Evolutionary conservation across 2,113 vertebrate genomes (phyloP), one percentile per base, ranked within the genome.

Genomic region (Potamarius usumacintae): DNA sequence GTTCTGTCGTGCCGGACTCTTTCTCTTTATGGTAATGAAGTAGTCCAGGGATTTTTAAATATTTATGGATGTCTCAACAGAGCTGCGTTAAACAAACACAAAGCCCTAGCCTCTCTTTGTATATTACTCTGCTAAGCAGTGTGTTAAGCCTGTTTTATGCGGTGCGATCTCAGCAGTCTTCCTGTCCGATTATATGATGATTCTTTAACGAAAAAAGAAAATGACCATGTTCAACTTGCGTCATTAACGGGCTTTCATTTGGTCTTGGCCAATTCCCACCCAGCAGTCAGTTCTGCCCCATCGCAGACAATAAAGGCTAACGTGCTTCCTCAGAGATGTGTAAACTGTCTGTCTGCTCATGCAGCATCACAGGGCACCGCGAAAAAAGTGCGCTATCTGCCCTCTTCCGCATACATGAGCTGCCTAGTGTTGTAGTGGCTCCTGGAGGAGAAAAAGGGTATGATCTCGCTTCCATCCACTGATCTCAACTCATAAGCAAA

Each of bases 11-110:
- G 60, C 42, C 30, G 78, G 79, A 65, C 81, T 60, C 80, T 53
- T 87, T 55, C 25, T n/a, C 78, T 87, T 12, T 65, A 52, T 42
- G 85, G 48, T 30, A 22, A 22, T 20, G 53, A 72, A n/a, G 48
- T 25, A 77, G 58, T 60, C 80, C 77, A 65, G 60, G 80, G 82
- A 69, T 14, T 48, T 88, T 79, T 50, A 72, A 81, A 85, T 69
- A 79, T 80, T 85, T 77, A 58, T 18, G 34, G 17, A 11, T 22
- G 34, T 85, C 14, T 18, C 71, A 77, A 50, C 63, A 63, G 62
- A 86, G 57, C 52, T 42, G 60, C 77, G 11, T 48, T 74, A 74
- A 58, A 85, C 53, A 85, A 85, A 42, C 67, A 63, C 25, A 63
- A 27, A 53, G 27, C 1, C 50, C 10, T 12, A 62, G 69, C 50